Base-by-base conservation (phyloP, 64 coral and sea anemone species). In the Dendrophyllia cribrosa region DNA sequence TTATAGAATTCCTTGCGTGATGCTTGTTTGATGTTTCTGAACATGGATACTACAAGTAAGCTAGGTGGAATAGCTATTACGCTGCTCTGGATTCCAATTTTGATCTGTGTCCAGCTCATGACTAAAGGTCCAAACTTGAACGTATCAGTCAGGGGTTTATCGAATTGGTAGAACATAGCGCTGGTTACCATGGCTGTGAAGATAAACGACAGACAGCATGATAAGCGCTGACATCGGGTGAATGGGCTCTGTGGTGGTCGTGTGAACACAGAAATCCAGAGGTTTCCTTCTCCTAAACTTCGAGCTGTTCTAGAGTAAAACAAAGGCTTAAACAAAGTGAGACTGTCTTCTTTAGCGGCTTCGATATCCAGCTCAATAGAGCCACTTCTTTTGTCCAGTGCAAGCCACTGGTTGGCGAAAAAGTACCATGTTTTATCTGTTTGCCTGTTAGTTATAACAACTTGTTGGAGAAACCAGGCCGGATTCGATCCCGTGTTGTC, bases 141-240 rank as follows among this genome's bases (percentile, higher is more conserved):
- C 7, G 53, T 56, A 12, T 56, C 53, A 56, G 53, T 56, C 53
- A 9, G 53, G 12, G 53, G 7, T 9, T 56, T 12, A 56, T 12
- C 53, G 53, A 56, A 56, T 56, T 6, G 7, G 12, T 56, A 56
- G 53, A 56, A 56, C 76, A 82, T 82, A 8, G 89, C 89, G 78
- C 82, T 91, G 43, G 89, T 91, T 2, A 82, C 89, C 89, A 91
- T 82, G 21, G 89, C 78, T 16, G 89, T 52, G 9, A 91, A 91
- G 14, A 91, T 51, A 48, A 91, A 52, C 3, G 77, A 70, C 3
- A 91, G 68, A 12, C 89, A 91, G 9, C 89, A 91, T 43, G 69
- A 58, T 19, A 75, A 91, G 9, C 53, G 7, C 53, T 56, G 53
- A 12, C 53, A 56, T 6, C 53, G 53, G 1, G 53, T 56, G 12